These are phyloP conservation scores for Gymnodraco acuticeps DNA, from an alignment of 2,797 vertebrate species.

Conservation along the genomic window DNA sequence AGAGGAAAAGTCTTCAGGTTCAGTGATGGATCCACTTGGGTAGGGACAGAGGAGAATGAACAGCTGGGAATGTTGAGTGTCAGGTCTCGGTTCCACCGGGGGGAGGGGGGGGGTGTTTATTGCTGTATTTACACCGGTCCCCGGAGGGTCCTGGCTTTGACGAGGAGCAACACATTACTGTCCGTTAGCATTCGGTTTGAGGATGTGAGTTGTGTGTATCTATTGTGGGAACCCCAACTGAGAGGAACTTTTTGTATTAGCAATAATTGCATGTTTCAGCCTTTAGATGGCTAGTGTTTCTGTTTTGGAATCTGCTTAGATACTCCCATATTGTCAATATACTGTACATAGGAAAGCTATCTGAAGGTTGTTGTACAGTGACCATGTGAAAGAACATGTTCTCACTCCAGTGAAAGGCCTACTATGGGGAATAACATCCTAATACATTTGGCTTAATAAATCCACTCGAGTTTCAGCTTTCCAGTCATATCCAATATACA, in stretches of 20 bases:
- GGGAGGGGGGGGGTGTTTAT: constrained; percentile 80
- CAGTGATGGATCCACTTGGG: constrained; percentile 68
- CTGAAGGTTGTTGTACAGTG: too few species aligned
- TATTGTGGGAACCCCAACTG: constrained; percentile 30
- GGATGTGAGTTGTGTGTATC: constrained; percentile 11
- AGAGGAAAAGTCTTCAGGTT: constrained; percentile 50
- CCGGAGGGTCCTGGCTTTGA: constrained; percentile 43
- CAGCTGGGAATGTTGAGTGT: constrained; percentile 86
- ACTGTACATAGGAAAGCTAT: too few species aligned
- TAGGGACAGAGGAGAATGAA: constrained; percentile 72
- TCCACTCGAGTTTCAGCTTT: too few species aligned
- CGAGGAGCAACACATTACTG: constrained; percentile 58
- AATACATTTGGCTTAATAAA: too few species aligned
- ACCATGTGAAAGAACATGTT: too few species aligned
- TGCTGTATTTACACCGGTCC: constrained; percentile 71
- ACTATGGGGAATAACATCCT: too few species aligned
- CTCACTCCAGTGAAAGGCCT: too few species aligned
- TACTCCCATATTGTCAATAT: too few species aligned
- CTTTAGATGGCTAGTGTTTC: background rate
- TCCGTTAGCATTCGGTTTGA: constrained; percentile 52
- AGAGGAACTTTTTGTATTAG: constrained; percentile 2
- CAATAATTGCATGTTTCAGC: background rate
- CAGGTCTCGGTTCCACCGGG: constrained; percentile 72
- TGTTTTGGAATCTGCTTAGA: too few species aligned
- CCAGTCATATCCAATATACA: too few species aligned